Evolutionary conservation across 2,888 invertebrate species (phyloP), one percentile per base, ranked within the genome.

Genomic region (Drosophila suboccidentalis): DNA sequence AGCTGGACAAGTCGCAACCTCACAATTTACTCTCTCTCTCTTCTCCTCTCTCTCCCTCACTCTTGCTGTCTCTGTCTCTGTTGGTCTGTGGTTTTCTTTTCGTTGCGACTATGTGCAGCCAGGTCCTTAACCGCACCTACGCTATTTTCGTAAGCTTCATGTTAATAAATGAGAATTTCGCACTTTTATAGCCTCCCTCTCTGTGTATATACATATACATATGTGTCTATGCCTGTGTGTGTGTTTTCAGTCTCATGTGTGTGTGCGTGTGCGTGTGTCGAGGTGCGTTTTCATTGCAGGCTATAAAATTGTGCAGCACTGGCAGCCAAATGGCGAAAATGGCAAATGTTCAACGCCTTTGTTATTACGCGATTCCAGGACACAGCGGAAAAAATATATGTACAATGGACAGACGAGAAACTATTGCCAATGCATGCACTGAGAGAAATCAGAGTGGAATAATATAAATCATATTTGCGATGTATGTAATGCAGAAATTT

Each of bases 131-230:
- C 76, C 81, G 66, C 82, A 81, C 81, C 80, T 80, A 80, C 70
- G 68, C 73, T 58, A 80, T 81, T 81, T 78, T 75, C 78, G 71
- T 76, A 76, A 80, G 80, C 80, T 77, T 78, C 81, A 79, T 79
- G 81, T 78, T 82, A 81, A 81, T 82, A 82, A 82, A 81, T 82
- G 81, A 79, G 79, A 66, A 74, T 77, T 79, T 79, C 81, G 74
- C 79, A 79, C 79, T 82, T 77, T 82, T 81, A 82, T 82, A 67
- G 81, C 79, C 47, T 22, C 44, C 46, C 64, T 63, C 62, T 26
- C 10, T 43, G 39, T 61, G 29, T 47, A 8, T 50, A 11, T 49
- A 26, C 5, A 26, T 26, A 4, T 22, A 10, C 55, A 36, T 29
- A 10, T 57, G 29, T 26, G 34, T 39, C 5, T 10, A 4, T 15